Base-by-base conservation (phyloP, 2,113 vertebrate genomes). In the Centrocercus urophasianus region DNA sequence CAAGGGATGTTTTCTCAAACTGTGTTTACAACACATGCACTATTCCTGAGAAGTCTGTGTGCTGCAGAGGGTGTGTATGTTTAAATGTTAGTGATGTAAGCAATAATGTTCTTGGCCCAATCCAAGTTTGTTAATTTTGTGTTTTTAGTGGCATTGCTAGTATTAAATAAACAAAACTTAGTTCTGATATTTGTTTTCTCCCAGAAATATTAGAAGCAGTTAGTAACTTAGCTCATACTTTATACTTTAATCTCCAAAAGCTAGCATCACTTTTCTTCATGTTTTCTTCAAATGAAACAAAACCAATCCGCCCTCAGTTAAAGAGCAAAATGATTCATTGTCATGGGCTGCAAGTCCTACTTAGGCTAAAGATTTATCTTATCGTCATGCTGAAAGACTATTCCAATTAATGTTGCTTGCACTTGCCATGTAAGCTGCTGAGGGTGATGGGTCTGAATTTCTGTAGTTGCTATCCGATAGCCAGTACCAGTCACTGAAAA, bases 361-460 rank as follows among this genome's bases (percentile, higher is more conserved):
- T 79, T 86, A n/a, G 81, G 77, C 80, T 69, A 72, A 91, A 90
- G 42, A 20, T 95, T 89, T 91, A n/a, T 91, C 73, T 86, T 95
- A 63, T 93, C 5, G 0, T 88, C 73, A 59, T 34, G 45, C 65
- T 91, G 73, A 81, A 94, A 94, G 90, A 69, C 70, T 88, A 60
- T 89, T 78, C 76, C 66, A 72, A n/a, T 66, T 92, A 70, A 81
- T 93, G 66, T 61, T 2, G 0, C 69, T 80, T 85, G 59, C 22
- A 43, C 70, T 88, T 88, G 89, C 70, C 32, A 18, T 19, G 50
- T 64, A 69, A 91, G 59, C 66, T 71, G 32, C 65, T 61, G 76
- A 81, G 67, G 38, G 38, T 40, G 57, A 72, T 78, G 75, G 65
- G 54, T 45, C 86, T 71, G 61, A 40, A 8, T 72, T 84, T 91